Evolutionary conservation across 2,797 vertebrate species (phyloP).

Genomic region (Epinephelus malabaricus): DNA sequence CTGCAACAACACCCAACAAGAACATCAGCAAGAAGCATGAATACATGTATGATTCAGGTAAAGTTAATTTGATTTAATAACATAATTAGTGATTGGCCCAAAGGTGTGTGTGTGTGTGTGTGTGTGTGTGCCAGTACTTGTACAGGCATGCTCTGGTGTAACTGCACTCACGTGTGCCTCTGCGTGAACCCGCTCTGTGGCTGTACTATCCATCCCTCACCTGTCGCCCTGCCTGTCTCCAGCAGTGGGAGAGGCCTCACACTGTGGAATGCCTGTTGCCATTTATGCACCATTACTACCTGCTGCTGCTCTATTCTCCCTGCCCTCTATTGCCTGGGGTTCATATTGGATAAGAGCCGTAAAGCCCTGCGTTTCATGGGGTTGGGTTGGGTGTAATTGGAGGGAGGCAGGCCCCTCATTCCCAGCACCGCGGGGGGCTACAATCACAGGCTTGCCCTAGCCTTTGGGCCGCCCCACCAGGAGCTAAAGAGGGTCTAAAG

Average conservation of each 20-base stretch:
- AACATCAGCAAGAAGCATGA: neutral
- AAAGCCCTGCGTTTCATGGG: conserved; percentile 85
- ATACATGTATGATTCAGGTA: neutral
- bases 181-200: conserved; percentile 49
- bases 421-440: conserved; percentile 85
- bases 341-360: conserved; percentile 89
- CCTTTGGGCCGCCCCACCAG: conserved; percentile 89
- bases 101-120: neutral
- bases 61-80: neutral
- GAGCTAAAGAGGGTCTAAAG: conserved; percentile 84
- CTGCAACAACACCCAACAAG: neutral
- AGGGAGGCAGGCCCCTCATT: conserved; percentile 88
- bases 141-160: conserved; percentile 36
- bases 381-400: conserved; percentile 85
- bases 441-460: conserved; percentile 90
- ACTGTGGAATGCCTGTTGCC: conserved; percentile 88
- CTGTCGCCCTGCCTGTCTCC: conserved; percentile 70
- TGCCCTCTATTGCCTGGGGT: conserved; percentile 89
- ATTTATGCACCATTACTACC: conserved; percentile 91
- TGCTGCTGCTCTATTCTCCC: conserved; percentile 86
- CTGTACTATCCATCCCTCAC: conserved; percentile 62
- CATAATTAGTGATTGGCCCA: neutral
- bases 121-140: conserved; percentile 12
- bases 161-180: conserved; percentile 30
- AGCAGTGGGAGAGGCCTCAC: conserved; percentile 77